Evolutionary conservation across 2,888 invertebrate genomes (phyloP), one percentile per base, ranked within the genome.

Genomic region (Tethea ocularis): DNA sequence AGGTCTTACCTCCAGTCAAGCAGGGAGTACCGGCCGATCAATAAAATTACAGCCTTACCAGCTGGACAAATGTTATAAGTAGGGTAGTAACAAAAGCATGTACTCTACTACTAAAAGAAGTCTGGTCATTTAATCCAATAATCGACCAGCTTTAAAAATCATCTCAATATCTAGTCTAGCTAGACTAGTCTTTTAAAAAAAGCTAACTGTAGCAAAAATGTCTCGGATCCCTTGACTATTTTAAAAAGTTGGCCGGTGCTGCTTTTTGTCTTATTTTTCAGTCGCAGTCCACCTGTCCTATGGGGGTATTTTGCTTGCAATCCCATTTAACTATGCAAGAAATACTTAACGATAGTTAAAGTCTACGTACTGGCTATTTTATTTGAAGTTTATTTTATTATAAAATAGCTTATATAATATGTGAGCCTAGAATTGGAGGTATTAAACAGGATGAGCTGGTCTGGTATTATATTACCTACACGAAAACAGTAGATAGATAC

Each of bases 231-330:
- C 53, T 60, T 38, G 54, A 38, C 57, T 56, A 57, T 53, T 57
- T 51, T 13, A 56, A 60, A 60, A 60, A 56, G 46, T 57, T 52
- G 23, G 22, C 23, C 52, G n/a, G 57, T 29, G 17, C 5, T 41
- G 51, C 24, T 51, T 57, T 61, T 61, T 61, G 58, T 33, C 51
- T 59, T 61, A 57, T 61, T 59, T 46, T 57, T 33, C 54, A 26
- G 51, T 54, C 58, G 41, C 26, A 46, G 36, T 61, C 58, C 60
- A 60, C 60, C 58, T 61, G 54, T 57, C 56, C 58, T 41, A 36
- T 56, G 56, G 56, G 51, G 57, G 57, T 54, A 55, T 59, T 61
- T 61, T 52, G 54, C 53, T 57, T 57, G 54, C 58, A 57, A 57
- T 17, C 41, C 57, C 55, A 59, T 59, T 51, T 56, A 38, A 46